These are phyloP conservation scores for Neodiprion virginianus DNA, from an alignment of 1,140 invertebrate genomes.

Conservation along the genomic window DNA sequence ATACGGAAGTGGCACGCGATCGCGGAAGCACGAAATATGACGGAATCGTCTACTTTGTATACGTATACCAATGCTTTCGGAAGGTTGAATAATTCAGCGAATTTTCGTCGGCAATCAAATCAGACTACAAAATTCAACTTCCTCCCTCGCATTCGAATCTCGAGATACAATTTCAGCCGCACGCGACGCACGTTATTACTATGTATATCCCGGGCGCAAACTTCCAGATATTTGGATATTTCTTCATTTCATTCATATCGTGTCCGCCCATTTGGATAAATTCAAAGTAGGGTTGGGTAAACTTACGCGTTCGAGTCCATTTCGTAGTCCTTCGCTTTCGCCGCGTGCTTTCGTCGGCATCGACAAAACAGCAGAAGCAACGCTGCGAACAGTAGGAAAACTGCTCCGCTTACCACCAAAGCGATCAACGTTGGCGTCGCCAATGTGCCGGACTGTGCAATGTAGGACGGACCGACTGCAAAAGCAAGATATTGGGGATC, in stretches of 20 bases:
- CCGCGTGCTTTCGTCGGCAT: slow-evolving; percentile 81
- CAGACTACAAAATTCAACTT: slow-evolving; percentile 3
- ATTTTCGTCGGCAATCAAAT: neutral
- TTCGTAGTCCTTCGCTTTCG: slow-evolving; percentile 89
- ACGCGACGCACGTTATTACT: slow-evolving; percentile 3
- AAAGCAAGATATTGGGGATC: slow-evolving; percentile 35
- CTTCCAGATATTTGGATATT: neutral
- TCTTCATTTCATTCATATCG: neutral
- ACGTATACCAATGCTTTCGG: too few relatives aligned
- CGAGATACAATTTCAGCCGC: slow-evolving; percentile 8
- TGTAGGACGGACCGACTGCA: slow-evolving; percentile 79
- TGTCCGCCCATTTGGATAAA: neutral
- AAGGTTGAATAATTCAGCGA: neutral
- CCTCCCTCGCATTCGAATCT: neutral
- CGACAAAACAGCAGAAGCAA: slow-evolving; percentile 85
- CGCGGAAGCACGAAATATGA: neutral
- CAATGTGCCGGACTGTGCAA: slow-evolving; percentile 77
- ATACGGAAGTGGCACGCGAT: too few relatives aligned
- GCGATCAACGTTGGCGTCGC: slow-evolving; percentile 81
- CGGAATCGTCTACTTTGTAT: too few relatives aligned
- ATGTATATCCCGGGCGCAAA: too few relatives aligned
- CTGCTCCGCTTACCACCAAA: slow-evolving; percentile 80
- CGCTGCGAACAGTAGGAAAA: slow-evolving; percentile 79
- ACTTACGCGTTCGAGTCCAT: slow-evolving; percentile 78
- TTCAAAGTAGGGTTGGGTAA: slow-evolving; percentile 9